phyloP scores from a whole-genome alignment of 2,113 vertebrate genomes.

The Chaetodon trifascialis region DNA sequence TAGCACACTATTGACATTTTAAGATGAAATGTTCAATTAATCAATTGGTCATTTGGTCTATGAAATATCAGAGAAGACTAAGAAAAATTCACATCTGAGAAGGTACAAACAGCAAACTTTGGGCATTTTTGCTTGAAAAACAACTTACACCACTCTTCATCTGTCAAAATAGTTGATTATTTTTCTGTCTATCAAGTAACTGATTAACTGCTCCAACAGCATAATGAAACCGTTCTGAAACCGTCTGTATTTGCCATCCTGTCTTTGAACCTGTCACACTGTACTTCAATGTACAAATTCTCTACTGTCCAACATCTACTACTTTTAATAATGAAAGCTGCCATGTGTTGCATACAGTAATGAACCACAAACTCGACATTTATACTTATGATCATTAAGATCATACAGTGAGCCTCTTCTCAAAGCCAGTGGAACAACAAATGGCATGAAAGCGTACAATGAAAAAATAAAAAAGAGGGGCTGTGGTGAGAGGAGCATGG shows the following conservation, averaged over 20 bases:
- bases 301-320: neutral
- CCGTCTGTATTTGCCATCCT: constrained; percentile 1
- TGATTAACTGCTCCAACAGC: no score
- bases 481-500: constrained; percentile 36
- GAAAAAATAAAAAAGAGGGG: constrained; percentile 20
- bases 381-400: neutral
- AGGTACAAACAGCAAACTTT: neutral
- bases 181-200: neutral
- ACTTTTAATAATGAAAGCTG: neutral
- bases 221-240: neutral
- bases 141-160: neutral
- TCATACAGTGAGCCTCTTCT: neutral
- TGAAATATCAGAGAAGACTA: no score
- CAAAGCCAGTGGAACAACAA: constrained; percentile 9
- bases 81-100: neutral
- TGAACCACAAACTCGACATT: neutral
- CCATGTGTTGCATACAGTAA: neutral
- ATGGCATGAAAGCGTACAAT: constrained; percentile 4
- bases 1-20: constrained; percentile 5
- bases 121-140: no score
- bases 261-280: neutral
- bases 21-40: neutral
- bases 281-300: neutral
- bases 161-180: neutral
- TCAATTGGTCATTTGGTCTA: neutral